Percentiles rank a stretch among this genome's conserved stretches.
phyloP scores from a whole-genome alignment of 1,140 invertebrate genomes.

The Calliopsis andreniformis region DNA sequence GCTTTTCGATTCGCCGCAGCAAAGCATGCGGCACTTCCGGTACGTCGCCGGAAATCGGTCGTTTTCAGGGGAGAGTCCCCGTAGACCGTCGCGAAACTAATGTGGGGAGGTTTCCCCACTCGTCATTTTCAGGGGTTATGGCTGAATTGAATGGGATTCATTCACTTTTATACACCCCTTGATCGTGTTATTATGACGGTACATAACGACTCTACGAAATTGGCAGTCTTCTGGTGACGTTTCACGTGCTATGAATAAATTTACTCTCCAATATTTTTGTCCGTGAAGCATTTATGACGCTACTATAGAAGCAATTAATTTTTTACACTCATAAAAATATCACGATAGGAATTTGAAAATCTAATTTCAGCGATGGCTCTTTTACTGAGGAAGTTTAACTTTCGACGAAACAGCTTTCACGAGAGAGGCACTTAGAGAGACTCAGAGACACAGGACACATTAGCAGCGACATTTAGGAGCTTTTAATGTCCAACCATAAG shows the following conservation, averaged over 20 bases:
- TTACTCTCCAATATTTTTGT: too few species aligned
- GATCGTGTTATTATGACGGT: background rate
- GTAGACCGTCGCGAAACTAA: background rate
- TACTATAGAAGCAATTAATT: too few species aligned
- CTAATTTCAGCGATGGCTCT: too few species aligned
- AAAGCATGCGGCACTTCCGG: conserved; percentile 34
- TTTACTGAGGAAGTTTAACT: conserved; percentile 10
- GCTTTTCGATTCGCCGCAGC: conserved; percentile 30
- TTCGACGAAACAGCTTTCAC: conserved; percentile 20
- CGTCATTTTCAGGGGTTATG: background rate
- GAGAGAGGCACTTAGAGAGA: too few species aligned
- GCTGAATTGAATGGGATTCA: background rate
- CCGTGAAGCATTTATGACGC: too few species aligned
- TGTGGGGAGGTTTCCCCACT: background rate
- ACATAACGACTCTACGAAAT: background rate
- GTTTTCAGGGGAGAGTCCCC: background rate
- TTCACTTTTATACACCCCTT: background rate
- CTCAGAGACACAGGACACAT: background rate
- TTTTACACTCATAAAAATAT: too few species aligned
- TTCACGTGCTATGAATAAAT: background rate
- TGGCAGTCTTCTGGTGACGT: background rate
- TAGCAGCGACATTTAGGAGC: conserved; percentile 24
- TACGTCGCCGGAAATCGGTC: conserved; percentile 41
- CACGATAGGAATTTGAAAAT: too few species aligned
- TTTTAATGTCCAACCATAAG: conserved; percentile 36